Evolutionary conservation across 2,113 vertebrate genomes (phyloP).

Genomic region (Eurypyga helias): DNA sequence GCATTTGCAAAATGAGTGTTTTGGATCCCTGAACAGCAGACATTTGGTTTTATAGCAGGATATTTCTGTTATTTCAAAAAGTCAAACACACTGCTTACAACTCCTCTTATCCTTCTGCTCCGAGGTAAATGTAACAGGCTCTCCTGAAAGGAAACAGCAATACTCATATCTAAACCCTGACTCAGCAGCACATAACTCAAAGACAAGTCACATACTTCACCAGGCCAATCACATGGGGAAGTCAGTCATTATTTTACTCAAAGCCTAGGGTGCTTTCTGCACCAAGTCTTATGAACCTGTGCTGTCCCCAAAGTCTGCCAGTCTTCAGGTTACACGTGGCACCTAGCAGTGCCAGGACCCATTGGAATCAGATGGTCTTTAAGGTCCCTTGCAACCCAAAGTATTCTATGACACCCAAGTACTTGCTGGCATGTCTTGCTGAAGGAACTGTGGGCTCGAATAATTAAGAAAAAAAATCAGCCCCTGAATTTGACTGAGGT

Average conservation of each 20-base stretch:
- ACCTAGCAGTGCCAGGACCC: not conserved
- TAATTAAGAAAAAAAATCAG: not conserved
- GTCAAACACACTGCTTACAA: not conserved
- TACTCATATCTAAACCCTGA: not conserved
- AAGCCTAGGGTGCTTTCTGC: not conserved
- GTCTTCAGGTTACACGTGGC: not conserved
- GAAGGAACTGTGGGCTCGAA: not conserved
- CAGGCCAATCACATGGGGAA: not conserved
- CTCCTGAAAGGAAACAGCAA: too few relatives aligned
- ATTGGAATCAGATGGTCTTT: too few relatives aligned
- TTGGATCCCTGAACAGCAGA: not conserved
- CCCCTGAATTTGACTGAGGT: not conserved
- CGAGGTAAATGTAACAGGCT: too few relatives aligned
- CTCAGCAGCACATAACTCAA: not conserved
- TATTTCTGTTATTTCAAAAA: not conserved
- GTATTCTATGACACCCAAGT: not conserved
- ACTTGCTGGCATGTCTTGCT: too few relatives aligned
- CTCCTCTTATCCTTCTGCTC: not conserved
- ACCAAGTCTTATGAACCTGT: not conserved
- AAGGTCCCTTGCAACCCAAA: too few relatives aligned
- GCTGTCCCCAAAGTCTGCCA: not conserved
- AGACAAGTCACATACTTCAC: not conserved
- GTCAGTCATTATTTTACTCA: not conserved
- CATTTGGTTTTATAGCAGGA: not conserved
- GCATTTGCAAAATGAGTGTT: not conserved